phyloP scores from a whole-genome alignment of 2,888 invertebrate genomes.

The Melieria picta region DNA sequence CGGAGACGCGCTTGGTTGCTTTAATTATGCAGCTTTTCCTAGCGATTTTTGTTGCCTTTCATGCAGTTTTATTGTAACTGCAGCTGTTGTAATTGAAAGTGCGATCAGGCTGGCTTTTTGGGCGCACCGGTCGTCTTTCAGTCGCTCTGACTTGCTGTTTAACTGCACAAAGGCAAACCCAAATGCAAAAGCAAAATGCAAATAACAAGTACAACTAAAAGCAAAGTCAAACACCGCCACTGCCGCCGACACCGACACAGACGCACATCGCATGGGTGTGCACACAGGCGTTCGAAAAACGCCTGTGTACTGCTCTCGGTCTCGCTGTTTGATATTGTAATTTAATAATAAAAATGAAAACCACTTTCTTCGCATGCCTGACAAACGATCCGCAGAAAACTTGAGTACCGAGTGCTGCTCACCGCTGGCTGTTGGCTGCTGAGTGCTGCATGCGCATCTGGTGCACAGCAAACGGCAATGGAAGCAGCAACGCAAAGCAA shows the following conservation, averaged over 20 bases:
- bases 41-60: no score
- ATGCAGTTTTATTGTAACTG: not conserved
- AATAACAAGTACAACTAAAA: constrained; percentile 1
- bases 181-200: not conserved
- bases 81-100: not conserved
- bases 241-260: not conserved
- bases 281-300: no score
- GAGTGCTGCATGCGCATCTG: constrained; percentile 33
- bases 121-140: not conserved
- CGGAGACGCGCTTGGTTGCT: not conserved
- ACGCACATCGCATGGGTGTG: not conserved
- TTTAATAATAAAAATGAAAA: constrained; percentile 49
- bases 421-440: constrained; percentile 17
- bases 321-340: constrained; percentile 35
- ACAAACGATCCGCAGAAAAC: constrained; percentile 40
- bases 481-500: constrained; percentile 3
- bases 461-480: constrained; percentile 18
- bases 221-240: constrained; percentile 18
- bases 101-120: not conserved
- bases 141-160: not conserved
- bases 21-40: not conserved
- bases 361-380: constrained; percentile 45
- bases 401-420: constrained; percentile 21
- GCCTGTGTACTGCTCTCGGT: not conserved
- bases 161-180: not conserved